phyloP scores from a whole-genome alignment of 2,797 vertebrate species.

The Petrocephalus sullivani region DNA sequence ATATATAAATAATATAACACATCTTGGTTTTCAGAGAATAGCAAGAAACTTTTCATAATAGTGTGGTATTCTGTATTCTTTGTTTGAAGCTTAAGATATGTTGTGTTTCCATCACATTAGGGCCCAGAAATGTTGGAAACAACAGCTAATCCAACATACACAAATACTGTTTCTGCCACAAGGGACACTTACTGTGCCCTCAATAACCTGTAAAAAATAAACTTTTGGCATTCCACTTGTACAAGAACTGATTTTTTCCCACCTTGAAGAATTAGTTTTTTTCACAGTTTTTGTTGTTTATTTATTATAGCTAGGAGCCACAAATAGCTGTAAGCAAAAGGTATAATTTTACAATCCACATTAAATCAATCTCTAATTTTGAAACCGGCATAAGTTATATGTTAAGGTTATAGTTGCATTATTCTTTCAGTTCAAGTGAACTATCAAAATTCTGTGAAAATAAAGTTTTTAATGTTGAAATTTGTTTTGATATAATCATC shows the following conservation, averaged over 20 bases:
- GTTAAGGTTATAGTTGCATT: background rate
- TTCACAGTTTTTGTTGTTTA: background rate
- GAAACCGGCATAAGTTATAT: background rate
- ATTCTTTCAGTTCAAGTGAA: background rate
- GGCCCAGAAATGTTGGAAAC: background rate
- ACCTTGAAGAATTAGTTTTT: background rate
- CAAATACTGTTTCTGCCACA: background rate
- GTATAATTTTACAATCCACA: background rate
- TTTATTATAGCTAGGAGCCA: background rate
- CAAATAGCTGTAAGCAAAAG: background rate
- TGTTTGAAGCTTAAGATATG: background rate
- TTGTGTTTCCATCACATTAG: background rate
- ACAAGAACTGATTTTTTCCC: background rate
- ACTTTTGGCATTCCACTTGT: background rate
- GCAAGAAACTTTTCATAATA: background rate
- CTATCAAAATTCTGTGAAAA: background rate
- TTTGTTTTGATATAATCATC: background rate
- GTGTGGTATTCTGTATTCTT: background rate
- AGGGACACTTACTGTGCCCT: background rate
- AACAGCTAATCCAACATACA: background rate
- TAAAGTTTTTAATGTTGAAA: background rate
- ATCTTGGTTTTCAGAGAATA: background rate
- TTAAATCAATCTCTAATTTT: background rate
- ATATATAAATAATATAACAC: background rate
- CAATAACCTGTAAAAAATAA: background rate